Evolutionary conservation across 2,797 vertebrate genomes (phyloP).

Genomic region (Sciurus carolinensis): DNA sequence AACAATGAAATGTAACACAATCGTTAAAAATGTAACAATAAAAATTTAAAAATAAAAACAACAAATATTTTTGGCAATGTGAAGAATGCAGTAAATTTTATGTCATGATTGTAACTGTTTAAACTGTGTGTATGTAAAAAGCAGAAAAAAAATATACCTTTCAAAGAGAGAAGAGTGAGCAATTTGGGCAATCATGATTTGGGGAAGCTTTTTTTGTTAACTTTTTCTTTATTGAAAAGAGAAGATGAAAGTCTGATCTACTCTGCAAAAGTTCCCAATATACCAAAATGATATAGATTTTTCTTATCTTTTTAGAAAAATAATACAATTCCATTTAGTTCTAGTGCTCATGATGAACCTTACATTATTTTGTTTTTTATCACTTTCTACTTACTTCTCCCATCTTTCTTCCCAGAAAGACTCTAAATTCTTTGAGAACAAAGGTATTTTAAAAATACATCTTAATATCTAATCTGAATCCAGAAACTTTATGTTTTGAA

Average conservation of each 20-base stretch:
- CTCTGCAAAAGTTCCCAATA: not conserved
- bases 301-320: conserved; percentile 55
- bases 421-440: not conserved
- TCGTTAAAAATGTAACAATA: not conserved
- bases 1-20: not conserved
- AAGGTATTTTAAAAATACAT: conserved; percentile 33
- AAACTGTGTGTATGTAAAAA: not conserved
- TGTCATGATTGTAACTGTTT: not conserved
- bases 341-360: not conserved
- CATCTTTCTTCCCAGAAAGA: conserved; percentile 2
- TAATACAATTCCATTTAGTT: not conserved
- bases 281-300: not conserved
- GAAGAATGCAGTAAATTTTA: not conserved
- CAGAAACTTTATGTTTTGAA: not conserved
- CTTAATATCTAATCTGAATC: not conserved
- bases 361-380: not conserved
- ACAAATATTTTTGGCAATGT: not conserved
- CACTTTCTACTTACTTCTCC: not conserved
- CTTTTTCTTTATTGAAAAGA: conserved; percentile 27
- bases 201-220: not conserved
- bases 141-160: not conserved
- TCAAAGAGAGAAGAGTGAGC: not conserved
- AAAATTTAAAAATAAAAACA: not conserved
- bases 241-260: not conserved
- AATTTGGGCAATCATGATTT: conserved; percentile 43